phyloP scores from a whole-genome alignment of 2,113 vertebrate species.

The Abramis brama region DNA sequence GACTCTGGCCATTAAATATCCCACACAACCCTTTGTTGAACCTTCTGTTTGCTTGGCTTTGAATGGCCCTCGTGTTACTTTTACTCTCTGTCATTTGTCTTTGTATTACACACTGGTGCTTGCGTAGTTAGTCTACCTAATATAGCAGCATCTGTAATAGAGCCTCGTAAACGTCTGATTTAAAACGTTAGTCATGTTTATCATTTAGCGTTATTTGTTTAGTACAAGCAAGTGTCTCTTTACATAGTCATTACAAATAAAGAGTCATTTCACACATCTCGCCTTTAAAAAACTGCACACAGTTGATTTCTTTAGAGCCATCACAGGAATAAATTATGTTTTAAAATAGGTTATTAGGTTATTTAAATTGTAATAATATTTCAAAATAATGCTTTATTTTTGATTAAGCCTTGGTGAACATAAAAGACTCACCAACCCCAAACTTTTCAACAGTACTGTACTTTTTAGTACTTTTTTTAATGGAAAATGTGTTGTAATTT shows the following conservation, averaged over 20 bases:
- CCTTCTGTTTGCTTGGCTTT: conserved; percentile 14
- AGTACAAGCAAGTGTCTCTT: not conserved
- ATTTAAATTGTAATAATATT: not conserved
- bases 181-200: not conserved
- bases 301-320: not conserved
- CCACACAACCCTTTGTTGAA: not conserved
- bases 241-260: not conserved
- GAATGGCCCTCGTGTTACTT: not conserved
- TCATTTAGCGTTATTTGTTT: not conserved
- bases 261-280: not conserved
- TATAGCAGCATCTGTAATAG: not conserved
- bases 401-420: not conserved
- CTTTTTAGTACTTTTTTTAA: not conserved
- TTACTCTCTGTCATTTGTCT: conserved; percentile 13
- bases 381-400: too few relatives aligned
- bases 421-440: not conserved
- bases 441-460: not conserved
- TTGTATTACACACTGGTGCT: not conserved
- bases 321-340: too few relatives aligned
- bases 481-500: not conserved
- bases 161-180: not conserved
- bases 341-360: too few relatives aligned
- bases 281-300: not conserved
- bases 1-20: conserved; percentile 21
- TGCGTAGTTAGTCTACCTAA: not conserved